Evolutionary conservation across 2,113 vertebrate species (phyloP).

Genomic region (Onychostruthus taczanowskii): DNA sequence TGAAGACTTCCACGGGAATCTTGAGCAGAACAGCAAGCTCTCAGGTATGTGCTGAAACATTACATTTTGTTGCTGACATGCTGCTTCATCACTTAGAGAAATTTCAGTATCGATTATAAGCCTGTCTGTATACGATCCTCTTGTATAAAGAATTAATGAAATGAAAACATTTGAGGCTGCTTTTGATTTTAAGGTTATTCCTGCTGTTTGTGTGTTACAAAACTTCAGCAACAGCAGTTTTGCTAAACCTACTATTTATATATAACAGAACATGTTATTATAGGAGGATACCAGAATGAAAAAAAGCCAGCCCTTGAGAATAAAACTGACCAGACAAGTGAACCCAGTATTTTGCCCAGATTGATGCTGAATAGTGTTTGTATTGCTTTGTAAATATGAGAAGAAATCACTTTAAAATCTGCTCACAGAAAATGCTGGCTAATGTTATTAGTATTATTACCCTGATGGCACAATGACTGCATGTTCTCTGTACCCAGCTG

Average conservation of each 20-base stretch:
- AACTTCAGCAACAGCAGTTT: not conserved
- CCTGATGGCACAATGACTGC: not conserved
- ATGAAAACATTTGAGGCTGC: not conserved
- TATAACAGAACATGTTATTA: not conserved
- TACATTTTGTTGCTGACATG: not conserved
- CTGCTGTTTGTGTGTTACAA: not conserved
- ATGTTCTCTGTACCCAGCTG: not conserved
- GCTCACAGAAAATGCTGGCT: not conserved
- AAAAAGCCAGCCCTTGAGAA: not conserved
- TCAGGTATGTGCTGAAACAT: slow-evolving; percentile 56
- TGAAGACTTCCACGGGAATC: slow-evolving; percentile 42
- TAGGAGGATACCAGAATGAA: not conserved
- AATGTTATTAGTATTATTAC: not conserved
- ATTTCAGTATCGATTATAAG: not conserved
- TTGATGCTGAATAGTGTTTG: not conserved
- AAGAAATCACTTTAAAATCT: not conserved
- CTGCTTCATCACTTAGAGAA: not conserved
- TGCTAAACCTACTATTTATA: not conserved
- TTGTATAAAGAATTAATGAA: not conserved
- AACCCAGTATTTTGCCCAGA: not conserved
- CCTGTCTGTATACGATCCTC: not conserved
- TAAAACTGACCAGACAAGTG: not conserved
- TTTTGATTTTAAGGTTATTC: not conserved
- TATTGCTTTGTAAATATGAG: not conserved
- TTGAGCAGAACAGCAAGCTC: slow-evolving; percentile 62